A percentile compares a stretch with the other conserved stretches of the same genome.
Conservation (phyloP, 2,888 invertebrate genomes). For the Microchrysa polita region DNA sequence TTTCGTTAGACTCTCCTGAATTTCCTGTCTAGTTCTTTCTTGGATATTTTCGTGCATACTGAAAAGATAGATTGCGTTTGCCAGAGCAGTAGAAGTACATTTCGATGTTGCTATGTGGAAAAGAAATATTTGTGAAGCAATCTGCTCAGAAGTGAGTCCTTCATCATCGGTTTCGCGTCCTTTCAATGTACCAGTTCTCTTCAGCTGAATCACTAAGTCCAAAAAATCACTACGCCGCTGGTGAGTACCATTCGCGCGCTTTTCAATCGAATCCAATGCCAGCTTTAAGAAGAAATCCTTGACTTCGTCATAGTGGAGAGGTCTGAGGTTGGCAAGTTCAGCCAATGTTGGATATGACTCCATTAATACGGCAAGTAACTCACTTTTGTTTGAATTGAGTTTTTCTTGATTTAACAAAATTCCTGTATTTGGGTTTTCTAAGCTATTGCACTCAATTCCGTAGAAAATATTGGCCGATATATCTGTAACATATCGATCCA, state of each 20-base stretch:
- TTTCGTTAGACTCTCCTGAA: constrained; percentile 51
- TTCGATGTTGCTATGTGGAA: constrained; percentile 68
- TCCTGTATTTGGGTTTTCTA: constrained; percentile 61
- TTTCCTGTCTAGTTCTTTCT: constrained; percentile 54
- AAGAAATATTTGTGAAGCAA: constrained; percentile 61
- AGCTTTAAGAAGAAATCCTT: constrained; percentile 57
- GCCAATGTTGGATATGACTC: constrained; percentile 56
- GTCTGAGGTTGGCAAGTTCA: constrained; percentile 51
- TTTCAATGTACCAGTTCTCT: constrained; percentile 61
- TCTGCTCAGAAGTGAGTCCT: constrained; percentile 55
- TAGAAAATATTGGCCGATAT: constrained; percentile 66
- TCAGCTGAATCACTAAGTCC: constrained; percentile 66
- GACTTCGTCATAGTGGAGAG: constrained; percentile 54
- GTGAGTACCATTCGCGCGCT: constrained; percentile 58
- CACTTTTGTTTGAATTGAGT: constrained; percentile 52
- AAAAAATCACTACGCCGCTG: constrained; percentile 66
- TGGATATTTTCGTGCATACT: constrained; percentile 56
- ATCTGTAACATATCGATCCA: constrained; percentile 62
- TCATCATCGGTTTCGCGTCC: constrained; percentile 62
- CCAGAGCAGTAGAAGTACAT: constrained; percentile 71
- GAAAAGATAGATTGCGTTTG: constrained; percentile 62
- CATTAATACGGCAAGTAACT: constrained; percentile 53
- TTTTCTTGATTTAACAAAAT: constrained; percentile 56
- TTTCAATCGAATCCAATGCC: constrained; percentile 60
- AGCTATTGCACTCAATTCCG: constrained; percentile 65